A percentile compares a stretch with the other conserved stretches of the same genome.
Conservation (phyloP, 1,140 invertebrate species). For the Drosophila tristis region DNA sequence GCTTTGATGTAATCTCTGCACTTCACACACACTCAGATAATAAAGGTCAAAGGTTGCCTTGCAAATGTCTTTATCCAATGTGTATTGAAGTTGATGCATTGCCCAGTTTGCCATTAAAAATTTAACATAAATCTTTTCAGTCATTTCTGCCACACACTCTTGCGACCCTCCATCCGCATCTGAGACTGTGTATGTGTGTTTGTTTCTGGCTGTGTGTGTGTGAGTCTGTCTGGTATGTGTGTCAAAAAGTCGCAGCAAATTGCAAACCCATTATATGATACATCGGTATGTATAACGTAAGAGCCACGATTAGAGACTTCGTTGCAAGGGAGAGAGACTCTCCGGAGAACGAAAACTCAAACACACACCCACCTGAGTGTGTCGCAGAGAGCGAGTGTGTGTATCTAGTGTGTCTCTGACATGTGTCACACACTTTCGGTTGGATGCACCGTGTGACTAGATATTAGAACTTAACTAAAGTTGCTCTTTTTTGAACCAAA, state of each 20-base stretch:
- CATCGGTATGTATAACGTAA: conserved; percentile 49
- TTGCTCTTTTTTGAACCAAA: neutral
- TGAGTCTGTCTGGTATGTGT: conserved; percentile 47
- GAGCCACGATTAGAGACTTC: conserved; percentile 60
- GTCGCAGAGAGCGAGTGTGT: conserved; percentile 5
- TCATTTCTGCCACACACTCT: conserved; percentile 43
- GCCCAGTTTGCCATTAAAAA: conserved; percentile 60
- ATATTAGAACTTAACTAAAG: no score
- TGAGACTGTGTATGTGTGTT: neutral
- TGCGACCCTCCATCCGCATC: conserved; percentile 6
- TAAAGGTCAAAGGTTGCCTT: conserved; percentile 59
- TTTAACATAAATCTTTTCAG: conserved; percentile 68
- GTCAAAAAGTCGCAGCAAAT: conserved; percentile 70
- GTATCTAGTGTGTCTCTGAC: conserved; percentile 27
- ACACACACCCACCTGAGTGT: conserved; percentile 51
- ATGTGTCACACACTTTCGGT: conserved; percentile 59
- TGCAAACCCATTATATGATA: conserved; percentile 54
- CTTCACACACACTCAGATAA: conserved; percentile 10
- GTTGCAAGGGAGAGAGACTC: conserved; percentile 36
- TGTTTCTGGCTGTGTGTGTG: conserved; percentile 9
- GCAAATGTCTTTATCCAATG: conserved; percentile 58
- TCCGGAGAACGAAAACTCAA: conserved; percentile 37
- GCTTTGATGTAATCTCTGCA: conserved; percentile 34
- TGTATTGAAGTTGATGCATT: conserved; percentile 62
- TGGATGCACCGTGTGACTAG: conserved; percentile 31